A percentile compares a stretch with the other conserved stretches of the same genome.
Evolutionary conservation across 1,140 invertebrate species (phyloP).

Genomic region (Nylanderia fulva): DNA sequence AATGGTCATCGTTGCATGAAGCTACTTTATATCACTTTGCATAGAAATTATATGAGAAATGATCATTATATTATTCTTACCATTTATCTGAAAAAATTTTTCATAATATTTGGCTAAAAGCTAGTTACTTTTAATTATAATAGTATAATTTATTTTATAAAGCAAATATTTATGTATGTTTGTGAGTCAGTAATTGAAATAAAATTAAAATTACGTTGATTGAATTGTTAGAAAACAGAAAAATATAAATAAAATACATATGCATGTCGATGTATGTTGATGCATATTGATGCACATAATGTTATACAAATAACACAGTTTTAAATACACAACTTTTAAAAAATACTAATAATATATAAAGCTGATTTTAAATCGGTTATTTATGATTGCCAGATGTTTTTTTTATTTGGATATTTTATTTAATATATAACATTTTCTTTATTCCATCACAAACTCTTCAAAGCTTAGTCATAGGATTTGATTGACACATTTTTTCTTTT

Average conservation of each 20-base stretch:
- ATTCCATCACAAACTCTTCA: neutral
- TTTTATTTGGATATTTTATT: neutral
- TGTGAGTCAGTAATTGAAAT: conserved; percentile 7
- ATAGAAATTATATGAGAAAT: conserved; percentile 20
- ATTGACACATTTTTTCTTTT: neutral
- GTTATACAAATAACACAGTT: neutral
- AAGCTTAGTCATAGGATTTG: neutral
- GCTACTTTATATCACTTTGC: conserved; percentile 5
- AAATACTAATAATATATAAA: neutral
- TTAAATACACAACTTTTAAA: too few relatives aligned
- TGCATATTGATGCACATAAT: too few relatives aligned
- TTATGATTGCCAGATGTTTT: neutral
- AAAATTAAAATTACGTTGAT: conserved; percentile 6
- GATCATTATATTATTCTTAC: conserved; percentile 31
- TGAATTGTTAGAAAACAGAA: neutral
- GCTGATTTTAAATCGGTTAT: neutral
- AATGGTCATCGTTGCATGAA: neutral
- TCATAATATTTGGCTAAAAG: neutral
- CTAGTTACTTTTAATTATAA: conserved; percentile 16
- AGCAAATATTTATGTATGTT: conserved; percentile 17
- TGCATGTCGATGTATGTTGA: neutral
- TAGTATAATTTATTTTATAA: neutral
- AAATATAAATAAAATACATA: conserved; percentile 15
- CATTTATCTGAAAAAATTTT: neutral
- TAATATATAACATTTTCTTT: neutral